These are phyloP conservation scores for Hippasteria phrygiana DNA, from an alignment of 53 echinoderm and acorn worm species.

Conservation along the genomic window DNA sequence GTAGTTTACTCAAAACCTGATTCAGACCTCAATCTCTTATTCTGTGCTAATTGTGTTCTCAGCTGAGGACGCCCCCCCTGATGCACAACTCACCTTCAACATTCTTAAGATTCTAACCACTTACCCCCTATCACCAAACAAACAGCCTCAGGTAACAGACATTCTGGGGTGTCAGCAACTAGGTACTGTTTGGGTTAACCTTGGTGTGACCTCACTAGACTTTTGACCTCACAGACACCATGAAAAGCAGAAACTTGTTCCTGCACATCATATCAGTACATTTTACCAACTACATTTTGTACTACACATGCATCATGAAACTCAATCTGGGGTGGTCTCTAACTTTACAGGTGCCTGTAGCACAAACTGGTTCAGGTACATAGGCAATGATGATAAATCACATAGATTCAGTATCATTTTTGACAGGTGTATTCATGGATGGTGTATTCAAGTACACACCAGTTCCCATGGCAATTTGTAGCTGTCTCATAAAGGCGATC, in stretches of 20 bases:
- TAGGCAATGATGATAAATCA: not conserved
- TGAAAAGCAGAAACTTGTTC: not conserved
- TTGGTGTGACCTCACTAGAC: slow-evolving; percentile 48
- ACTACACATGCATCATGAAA: not conserved
- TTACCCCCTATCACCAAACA: slow-evolving; percentile 29
- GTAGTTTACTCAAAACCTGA: too few species aligned
- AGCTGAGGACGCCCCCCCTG: not conserved
- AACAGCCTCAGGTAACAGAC: slow-evolving; percentile 22
- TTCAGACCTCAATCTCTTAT: too few species aligned
- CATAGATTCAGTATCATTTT: not conserved
- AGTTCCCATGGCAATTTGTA: not conserved
- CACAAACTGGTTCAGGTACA: not conserved
- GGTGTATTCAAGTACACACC: too few species aligned
- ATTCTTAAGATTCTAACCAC: slow-evolving; percentile 23
- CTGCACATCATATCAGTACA: too few species aligned
- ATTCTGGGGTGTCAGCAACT: slow-evolving; percentile 18
- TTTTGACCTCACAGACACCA: not conserved
- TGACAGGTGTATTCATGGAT: not conserved
- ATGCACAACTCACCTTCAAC: slow-evolving; percentile 28
- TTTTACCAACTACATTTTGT: too few species aligned
- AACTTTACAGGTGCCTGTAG: not conserved
- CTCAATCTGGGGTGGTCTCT: not conserved
- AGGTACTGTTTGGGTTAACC: slow-evolving; percentile 31
- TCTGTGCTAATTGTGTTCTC: too few species aligned
- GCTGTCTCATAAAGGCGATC: too few species aligned